Evolutionary conservation across 2,113 vertebrate genomes (phyloP), one percentile per base, ranked within the genome.

Genomic region (Aegithalos caudatus): DNA sequence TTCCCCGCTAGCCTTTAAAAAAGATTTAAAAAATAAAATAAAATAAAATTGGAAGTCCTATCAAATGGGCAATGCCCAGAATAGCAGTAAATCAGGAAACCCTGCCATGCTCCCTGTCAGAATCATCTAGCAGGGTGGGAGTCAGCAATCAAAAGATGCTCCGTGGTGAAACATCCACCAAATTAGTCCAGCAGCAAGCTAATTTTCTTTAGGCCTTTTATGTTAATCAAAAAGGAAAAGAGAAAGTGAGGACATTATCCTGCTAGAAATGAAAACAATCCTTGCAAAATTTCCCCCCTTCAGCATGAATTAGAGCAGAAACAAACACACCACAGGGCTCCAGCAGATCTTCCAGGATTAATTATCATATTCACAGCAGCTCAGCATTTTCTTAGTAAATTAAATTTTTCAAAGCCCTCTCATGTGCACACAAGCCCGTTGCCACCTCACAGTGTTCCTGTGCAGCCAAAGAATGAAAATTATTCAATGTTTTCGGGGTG

Each of bases 281-380:
- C 57, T 84, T 74, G 61, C 23, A 81, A 89, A 81, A 60, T 89
- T 78, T 64, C n/a, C 81, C 66, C 72, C 65, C 79, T 88, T 74
- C 1, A 0, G 48, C 69, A 67, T 38, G 83, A 94, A 86, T 91
- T 92, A 93, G 72, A 93, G 92, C 76, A 86, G 82, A 80, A 93
- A 64, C 62, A 93, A 93, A 91, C 57, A 79, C 40, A 69, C 51
- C 51, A 14, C 72, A 22, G 90, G 85, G 72, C 50, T 88, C 61
- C 51, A 62, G 67, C 38, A 88, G 74, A 88, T 94, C 92, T 94
- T 88, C 70, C 79, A 91, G 62, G 71, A 86, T 81, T 93, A 87
- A 72, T 91, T 85, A 65, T 50, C 57, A 38, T 19, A 70, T 67
- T 81, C 80, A 42, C 33, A 90, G 76, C 67, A 74, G 51, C 66